Conservation (phyloP, 53 echinoderm and acorn worm genomes). For the Zoroaster sp. region DNA sequence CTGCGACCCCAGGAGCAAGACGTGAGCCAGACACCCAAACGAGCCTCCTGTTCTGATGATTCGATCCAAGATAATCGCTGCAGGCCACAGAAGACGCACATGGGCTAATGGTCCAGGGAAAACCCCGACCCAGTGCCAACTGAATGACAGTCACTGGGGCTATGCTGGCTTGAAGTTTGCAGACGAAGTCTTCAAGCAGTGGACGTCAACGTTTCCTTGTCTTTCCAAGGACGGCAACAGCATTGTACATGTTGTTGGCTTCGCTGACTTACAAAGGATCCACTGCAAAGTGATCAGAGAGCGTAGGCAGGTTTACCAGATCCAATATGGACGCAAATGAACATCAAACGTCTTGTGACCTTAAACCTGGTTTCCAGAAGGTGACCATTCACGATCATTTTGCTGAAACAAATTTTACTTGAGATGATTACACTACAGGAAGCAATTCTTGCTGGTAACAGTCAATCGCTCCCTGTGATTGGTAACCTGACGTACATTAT, state of each 20-base stretch:
- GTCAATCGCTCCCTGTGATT: slow-evolving; percentile 17
- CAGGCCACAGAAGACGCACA: too few species aligned
- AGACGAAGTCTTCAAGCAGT: not conserved
- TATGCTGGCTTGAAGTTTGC: not conserved
- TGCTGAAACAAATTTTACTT: slow-evolving; percentile 59
- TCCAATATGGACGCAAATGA: too few species aligned
- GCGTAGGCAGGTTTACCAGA: not conserved
- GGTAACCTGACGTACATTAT: slow-evolving; percentile 55
- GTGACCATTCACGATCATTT: too few species aligned
- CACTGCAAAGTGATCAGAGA: not conserved
- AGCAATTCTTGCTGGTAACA: not conserved
- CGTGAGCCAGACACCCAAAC: too few species aligned
- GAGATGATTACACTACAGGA: slow-evolving; percentile 53
- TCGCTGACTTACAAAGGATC: not conserved
- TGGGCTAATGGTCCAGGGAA: too few species aligned
- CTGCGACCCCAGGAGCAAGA: too few species aligned
- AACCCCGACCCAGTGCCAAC: not conserved
- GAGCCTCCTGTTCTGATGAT: too few species aligned
- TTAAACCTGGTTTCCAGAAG: too few species aligned
- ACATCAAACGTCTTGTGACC: too few species aligned
- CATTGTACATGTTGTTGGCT: not conserved
- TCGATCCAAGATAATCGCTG: too few species aligned
- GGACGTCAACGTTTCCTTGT: not conserved
- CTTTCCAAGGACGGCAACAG: not conserved
- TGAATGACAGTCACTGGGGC: not conserved